Evolutionary conservation across 2,113 vertebrate species (phyloP), one percentile per base, ranked within the genome.

Genomic region (Micronycteris hirsuta): DNA sequence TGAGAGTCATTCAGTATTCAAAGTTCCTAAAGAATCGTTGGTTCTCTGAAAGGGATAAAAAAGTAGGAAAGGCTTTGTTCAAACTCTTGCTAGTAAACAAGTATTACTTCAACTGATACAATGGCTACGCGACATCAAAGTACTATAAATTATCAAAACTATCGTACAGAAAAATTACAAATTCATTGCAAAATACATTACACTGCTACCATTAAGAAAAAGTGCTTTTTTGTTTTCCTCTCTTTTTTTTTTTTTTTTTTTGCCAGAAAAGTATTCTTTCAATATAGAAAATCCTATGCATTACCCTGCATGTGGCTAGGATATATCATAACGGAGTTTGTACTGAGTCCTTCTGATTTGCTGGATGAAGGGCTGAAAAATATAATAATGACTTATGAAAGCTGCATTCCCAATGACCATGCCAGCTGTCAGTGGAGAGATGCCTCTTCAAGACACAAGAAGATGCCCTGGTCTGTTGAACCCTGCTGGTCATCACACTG

Each of bases 101-200:
- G 98, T 98, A 99, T 97, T 98, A 99, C 99, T 99, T 99, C 98
- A 99, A 99, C 99, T 98, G 98, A 99, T 99, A 99, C 99, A 99
- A 99, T 99, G 98, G 98, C 98, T 99, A 99, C 99, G 88, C 98
- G 99, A 99, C 99, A 98, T 99, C 99, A 99, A 99, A 99, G 99
- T 99, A 99, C 99, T 99, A 99, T 98, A 99, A 99, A 98, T 99
- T 99, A 99, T 99, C 99, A 99, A 99, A 99, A 97, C 82, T 98
- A 99, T 99, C 98, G 98, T 99, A 99, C 99, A 99, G 99, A 98
- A 99, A 97, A 99, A 98, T 99, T 99, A 99, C 99, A 99, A 99
- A 99, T 98, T 99, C 97, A 95, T 99, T 99, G 99, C 98, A 99
- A 99, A 99, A 99, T 99, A 99, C 99, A 99, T 99, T 99, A 99